These are phyloP conservation scores for Phortica variegata DNA, from an alignment of 1,140 invertebrate species.

Conservation along the genomic window DNA sequence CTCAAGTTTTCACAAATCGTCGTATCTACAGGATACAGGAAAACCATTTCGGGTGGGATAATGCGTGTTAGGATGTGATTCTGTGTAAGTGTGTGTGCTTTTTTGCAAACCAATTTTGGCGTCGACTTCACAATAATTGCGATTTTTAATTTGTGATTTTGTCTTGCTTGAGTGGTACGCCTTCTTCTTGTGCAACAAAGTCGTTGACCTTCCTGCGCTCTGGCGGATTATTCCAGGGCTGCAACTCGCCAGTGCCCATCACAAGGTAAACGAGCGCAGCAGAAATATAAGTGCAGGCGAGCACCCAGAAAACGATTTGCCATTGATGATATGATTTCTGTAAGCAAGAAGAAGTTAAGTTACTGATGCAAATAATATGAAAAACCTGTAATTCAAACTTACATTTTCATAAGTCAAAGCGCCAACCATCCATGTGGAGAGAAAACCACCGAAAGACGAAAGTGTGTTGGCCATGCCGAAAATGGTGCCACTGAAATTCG, in stretches of 20 bases:
- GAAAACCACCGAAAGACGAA: slow-evolving; percentile 83
- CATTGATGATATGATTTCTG: slow-evolving; percentile 77
- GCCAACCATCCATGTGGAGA: slow-evolving; percentile 84
- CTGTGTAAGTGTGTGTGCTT: no score
- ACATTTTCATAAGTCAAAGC: slow-evolving; percentile 73
- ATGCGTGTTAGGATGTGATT: no score
- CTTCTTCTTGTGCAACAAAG: slow-evolving; percentile 40
- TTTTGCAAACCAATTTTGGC: no score
- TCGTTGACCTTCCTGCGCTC: slow-evolving; percentile 39
- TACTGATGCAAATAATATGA: slow-evolving; percentile 16
- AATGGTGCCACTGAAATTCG: slow-evolving; percentile 85
- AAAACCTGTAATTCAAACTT: slow-evolving; percentile 41
- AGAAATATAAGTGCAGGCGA: slow-evolving; percentile 69
- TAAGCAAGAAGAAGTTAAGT: slow-evolving; percentile 39
- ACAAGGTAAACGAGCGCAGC: slow-evolving; percentile 70
- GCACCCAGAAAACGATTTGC: slow-evolving; percentile 82
- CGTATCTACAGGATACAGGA: slow-evolving; percentile 4
- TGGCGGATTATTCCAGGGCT: slow-evolving; percentile 58
- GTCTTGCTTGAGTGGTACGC: slow-evolving; percentile 44
- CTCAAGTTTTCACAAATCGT: slow-evolving; percentile 2
- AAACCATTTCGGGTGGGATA: slow-evolving; percentile 17
- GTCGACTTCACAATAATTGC: neutral
- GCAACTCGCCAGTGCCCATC: slow-evolving; percentile 71
- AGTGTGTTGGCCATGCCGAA: slow-evolving; percentile 89
- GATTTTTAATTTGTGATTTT: slow-evolving; percentile 1